Conservation (phyloP, 2,113 vertebrate genomes). For the Sylvicapra grimmia region DNA sequence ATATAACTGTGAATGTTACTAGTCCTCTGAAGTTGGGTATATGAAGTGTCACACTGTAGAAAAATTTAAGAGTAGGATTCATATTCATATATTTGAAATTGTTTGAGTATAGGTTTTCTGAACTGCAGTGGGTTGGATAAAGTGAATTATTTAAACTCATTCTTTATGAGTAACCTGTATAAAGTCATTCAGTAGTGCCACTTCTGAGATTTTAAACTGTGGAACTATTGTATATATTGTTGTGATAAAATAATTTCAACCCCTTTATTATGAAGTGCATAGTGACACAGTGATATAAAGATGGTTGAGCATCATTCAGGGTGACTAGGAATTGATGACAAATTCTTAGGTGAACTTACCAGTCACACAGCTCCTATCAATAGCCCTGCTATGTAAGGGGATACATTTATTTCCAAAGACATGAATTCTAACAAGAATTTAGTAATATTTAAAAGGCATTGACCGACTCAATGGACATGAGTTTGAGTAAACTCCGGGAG, state of each 20-base stretch:
- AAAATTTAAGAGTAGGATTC: constrained; percentile 28
- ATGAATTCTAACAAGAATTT: neutral
- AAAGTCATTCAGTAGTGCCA: neutral
- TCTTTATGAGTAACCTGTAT: neutral
- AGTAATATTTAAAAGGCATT: constrained; percentile 3
- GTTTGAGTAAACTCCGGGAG: neutral
- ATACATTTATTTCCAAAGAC: neutral
- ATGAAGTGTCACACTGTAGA: neutral
- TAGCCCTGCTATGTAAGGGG: neutral
- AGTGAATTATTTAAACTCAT: constrained; percentile 36
- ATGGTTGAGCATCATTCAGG: neutral
- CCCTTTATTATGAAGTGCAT: neutral
- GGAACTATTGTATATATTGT: constrained; percentile 10
- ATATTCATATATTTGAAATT: constrained; percentile 21
- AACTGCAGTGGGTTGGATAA: neutral
- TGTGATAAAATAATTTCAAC: constrained; percentile 15
- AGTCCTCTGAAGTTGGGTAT: neutral
- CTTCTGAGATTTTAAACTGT: constrained; percentile 29
- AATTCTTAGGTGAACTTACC: neutral
- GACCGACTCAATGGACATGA: neutral
- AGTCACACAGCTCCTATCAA: neutral
- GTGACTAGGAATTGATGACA: neutral
- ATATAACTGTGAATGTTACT: neutral
- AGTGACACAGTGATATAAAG: neutral
- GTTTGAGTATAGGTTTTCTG: constrained; percentile 10